Conservation (phyloP, 2,113 vertebrate genomes). For the Lepus timidus region DNA sequence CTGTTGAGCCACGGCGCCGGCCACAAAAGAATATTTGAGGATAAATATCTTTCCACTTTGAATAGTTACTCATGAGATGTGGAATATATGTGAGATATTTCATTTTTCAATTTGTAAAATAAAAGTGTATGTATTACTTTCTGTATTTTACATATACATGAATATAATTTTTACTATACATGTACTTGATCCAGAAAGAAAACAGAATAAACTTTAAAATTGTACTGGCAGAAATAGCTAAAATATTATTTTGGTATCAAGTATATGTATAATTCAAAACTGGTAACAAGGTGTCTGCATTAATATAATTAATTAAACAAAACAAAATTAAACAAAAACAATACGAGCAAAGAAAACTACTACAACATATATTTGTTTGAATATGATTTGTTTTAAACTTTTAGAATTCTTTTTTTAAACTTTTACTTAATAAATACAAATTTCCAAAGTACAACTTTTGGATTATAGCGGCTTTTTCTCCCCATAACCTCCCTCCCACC, state of each 20-base stretch:
- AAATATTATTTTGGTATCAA: background rate
- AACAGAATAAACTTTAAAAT: slow-evolving; percentile 3
- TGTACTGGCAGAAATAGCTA: background rate
- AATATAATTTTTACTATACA: too few relatives aligned
- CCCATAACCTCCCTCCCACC: too few relatives aligned
- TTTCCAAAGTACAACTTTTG: too few relatives aligned
- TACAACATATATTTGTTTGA: background rate
- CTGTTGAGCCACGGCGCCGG: too few relatives aligned
- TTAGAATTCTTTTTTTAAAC: too few relatives aligned
- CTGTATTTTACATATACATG: too few relatives aligned
- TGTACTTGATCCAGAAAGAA: background rate
- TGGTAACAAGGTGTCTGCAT: background rate
- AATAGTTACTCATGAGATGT: background rate
- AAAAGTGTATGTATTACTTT: background rate
- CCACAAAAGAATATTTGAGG: background rate
- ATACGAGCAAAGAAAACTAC: background rate
- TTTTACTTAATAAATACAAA: too few relatives aligned
- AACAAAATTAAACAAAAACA: background rate
- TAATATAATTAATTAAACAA: slow-evolving; percentile 6
- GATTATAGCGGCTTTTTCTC: too few relatives aligned
- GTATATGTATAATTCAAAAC: slow-evolving; percentile 35
- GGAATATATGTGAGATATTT: background rate
- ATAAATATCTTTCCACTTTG: background rate
- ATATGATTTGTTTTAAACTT: slow-evolving; percentile 13
- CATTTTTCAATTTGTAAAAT: background rate